These are phyloP conservation scores for Muscidifurax raptorellus DNA, from an alignment of 1,140 invertebrate species.

Conservation along the genomic window DNA sequence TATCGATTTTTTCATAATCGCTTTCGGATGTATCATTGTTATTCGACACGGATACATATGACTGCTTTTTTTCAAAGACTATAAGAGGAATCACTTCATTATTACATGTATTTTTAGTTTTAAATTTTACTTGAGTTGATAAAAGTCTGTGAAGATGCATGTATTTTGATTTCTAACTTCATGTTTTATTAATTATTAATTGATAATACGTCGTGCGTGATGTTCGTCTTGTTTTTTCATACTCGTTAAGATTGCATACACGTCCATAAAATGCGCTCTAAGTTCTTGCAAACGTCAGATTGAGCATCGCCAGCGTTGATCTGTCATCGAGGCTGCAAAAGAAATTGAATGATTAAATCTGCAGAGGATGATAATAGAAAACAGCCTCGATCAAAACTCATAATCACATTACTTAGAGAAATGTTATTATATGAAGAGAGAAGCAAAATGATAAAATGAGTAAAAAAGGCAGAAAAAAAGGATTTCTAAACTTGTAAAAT, in stretches of 20 bases:
- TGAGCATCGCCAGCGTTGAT: conserved; percentile 25
- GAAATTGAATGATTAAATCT: conserved; percentile 15
- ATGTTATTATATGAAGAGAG: conserved; percentile 46
- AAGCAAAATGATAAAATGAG: conserved; percentile 44
- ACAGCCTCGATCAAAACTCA: conserved; percentile 52
- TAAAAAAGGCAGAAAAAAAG: conserved; percentile 49
- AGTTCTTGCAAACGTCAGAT: conserved; percentile 43
- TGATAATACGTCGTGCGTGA: conserved; percentile 16
- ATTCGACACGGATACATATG: neutral
- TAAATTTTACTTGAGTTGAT: conserved; percentile 9
- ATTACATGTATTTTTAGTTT: neutral
- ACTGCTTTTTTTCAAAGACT: neutral
- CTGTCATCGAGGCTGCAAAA: conserved; percentile 19
- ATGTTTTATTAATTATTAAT: conserved; percentile 47
- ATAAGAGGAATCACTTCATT: neutral
- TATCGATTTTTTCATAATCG: neutral
- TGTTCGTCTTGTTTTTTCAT: conserved; percentile 9
- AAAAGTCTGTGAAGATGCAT: conserved; percentile 28
- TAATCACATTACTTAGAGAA: conserved; percentile 56
- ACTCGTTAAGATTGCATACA: conserved; percentile 45
- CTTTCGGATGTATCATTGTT: neutral
- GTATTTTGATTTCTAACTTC: conserved; percentile 42
- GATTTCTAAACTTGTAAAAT: conserved; percentile 56
- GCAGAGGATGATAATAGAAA: conserved; percentile 26
- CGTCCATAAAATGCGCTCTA: conserved; percentile 47